Conservation (phyloP, 2,888 invertebrate genomes). For the Acrocyrtus sp. region DNA sequence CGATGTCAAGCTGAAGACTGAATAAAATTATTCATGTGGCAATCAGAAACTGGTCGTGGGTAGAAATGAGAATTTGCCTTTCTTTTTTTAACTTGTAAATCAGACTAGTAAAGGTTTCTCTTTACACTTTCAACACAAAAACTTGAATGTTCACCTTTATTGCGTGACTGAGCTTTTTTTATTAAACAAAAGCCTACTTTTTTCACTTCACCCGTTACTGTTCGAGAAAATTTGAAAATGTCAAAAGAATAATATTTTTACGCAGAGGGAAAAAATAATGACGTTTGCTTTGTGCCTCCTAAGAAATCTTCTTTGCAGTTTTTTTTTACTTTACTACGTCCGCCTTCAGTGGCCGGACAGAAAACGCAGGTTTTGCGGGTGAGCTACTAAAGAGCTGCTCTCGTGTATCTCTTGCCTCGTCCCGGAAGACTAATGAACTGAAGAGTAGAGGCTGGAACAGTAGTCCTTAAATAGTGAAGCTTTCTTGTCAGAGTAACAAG, state of each 20-base stretch:
- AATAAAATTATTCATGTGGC: too few species aligned
- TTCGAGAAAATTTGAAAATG: neutral
- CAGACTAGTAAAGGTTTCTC: too few species aligned
- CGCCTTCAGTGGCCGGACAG: conserved; percentile 4
- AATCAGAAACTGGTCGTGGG: too few species aligned
- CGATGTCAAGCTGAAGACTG: neutral
- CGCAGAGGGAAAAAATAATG: too few species aligned
- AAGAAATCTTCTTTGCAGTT: too few species aligned
- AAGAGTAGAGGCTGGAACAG: conserved; percentile 20
- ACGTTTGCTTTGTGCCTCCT: too few species aligned
- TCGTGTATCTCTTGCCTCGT: conserved; percentile 44
- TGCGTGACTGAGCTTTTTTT: too few species aligned
- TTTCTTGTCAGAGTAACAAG: too few species aligned
- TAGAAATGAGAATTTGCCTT: too few species aligned
- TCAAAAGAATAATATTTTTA: too few species aligned
- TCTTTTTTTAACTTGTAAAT: neutral
- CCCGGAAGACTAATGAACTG: conserved; percentile 51
- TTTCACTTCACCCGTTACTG: neutral
- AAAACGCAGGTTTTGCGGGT: conserved; percentile 6
- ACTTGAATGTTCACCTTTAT: neutral
- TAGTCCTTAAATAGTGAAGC: conserved; percentile 43
- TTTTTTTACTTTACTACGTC: too few species aligned
- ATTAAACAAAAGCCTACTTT: neutral
- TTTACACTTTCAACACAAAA: neutral
- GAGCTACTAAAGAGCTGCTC: too few species aligned